A percentile compares a stretch with the other conserved stretches of the same genome.
Evolutionary conservation across 1,140 invertebrate species (phyloP).

Genomic region (Reticulitermes speratus): DNA sequence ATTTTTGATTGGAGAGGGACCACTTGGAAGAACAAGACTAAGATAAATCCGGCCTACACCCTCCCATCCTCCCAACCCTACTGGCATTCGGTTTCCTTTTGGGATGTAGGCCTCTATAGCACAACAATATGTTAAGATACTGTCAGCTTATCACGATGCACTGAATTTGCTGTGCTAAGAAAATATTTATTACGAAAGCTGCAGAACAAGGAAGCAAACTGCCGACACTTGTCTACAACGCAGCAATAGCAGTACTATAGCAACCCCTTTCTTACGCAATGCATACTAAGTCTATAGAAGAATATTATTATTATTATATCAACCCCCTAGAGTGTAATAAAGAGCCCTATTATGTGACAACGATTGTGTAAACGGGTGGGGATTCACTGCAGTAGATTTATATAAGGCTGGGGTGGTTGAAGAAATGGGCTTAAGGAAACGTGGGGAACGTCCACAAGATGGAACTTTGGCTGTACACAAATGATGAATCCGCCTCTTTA

Average conservation of each 20-base stretch:
- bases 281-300: background rate
- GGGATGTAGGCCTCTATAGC: too few species aligned
- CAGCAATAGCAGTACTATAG: background rate
- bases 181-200: background rate
- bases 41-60: too few species aligned
- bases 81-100: too few species aligned
- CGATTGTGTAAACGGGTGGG: slow-evolving; percentile 12
- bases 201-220: background rate
- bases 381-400: background rate
- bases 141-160: background rate
- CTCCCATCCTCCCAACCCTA: too few species aligned
- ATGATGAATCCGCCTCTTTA: too few species aligned
- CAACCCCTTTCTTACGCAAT: background rate
- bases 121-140: background rate
- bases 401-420: background rate
- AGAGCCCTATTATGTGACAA: slow-evolving; percentile 11
- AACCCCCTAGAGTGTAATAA: background rate
- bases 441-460: background rate
- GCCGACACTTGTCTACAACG: background rate
- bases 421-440: background rate
- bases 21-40: too few species aligned
- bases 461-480: too few species aligned
- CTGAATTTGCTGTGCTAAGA: background rate
- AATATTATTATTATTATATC: slow-evolving; percentile 6
- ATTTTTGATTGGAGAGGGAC: too few species aligned